Conservation (phyloP, 2,113 vertebrate species). For the Rhinogobius similis region DNA sequence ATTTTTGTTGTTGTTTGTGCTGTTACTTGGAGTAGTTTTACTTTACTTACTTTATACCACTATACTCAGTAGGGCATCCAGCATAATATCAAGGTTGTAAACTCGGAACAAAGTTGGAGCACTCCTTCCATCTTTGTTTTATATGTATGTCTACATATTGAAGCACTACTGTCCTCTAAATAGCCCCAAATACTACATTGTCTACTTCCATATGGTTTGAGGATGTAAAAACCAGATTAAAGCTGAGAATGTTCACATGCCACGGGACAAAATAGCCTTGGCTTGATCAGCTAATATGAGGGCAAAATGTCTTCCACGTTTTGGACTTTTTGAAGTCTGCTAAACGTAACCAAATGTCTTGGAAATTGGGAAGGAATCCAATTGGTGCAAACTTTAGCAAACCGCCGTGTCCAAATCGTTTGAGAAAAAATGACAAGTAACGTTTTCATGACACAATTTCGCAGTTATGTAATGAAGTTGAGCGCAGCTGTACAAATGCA, state of each 20-base stretch:
- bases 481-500: background rate
- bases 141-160: background rate
- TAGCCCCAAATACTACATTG: background rate
- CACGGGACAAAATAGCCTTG: background rate
- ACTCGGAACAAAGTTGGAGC: conserved; percentile 5
- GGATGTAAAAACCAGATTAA: conserved; percentile 5
- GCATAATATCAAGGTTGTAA: too few species aligned
- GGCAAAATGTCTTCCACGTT: conserved; percentile 4
- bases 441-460: conserved; percentile 6
- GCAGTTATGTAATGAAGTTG: background rate
- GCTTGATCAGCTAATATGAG: conserved; percentile 7
- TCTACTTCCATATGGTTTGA: background rate
- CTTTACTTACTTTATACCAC: too few species aligned
- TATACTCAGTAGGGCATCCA: background rate
- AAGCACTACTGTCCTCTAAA: background rate
- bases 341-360: conserved; percentile 7
- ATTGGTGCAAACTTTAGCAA: background rate
- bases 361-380: conserved; percentile 2
- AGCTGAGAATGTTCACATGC: background rate
- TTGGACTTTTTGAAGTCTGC: background rate
- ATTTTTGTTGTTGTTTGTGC: too few species aligned
- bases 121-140: background rate
- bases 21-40: too few species aligned
- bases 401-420: background rate
- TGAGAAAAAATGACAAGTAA: background rate